Evolutionary conservation across 2,113 vertebrate species (phyloP), one percentile per base, ranked within the genome.

Genomic region (Menura novaehollandiae): DNA sequence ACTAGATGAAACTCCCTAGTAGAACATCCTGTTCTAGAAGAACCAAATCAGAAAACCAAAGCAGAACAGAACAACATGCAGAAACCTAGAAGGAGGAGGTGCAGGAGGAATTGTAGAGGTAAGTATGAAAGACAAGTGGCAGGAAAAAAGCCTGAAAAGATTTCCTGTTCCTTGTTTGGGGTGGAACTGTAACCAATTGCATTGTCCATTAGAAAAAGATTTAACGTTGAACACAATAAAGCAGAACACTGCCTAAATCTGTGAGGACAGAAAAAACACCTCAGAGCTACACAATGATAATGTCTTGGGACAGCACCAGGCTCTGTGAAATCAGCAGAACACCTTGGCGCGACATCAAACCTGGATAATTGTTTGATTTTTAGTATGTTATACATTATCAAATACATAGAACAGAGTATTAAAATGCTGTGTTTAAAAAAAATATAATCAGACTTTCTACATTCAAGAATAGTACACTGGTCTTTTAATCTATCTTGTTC

Each of bases 331-430:
- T 44, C 72, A 66, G 37, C 37, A 66, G 10, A 84, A 58, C 59
- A 76, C 22, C 22, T 46, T 46, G 41, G 17, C 0, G 1, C 88
- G 55, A 76, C 28, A 69, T 14, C 11, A 86, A 69, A 73, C 7
- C 5, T 15, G 13, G 11, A 3, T 72, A 49, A 56, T 39, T 41
- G 18, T 43, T 81, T 72, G 75, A n/a, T 32, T 79, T 62, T 46
- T 73, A 9, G 56, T 72, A 33, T 10, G 19, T 52, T 58, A 44
- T 18, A 52, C 0, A 0, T 41, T 39, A 86, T 56, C 2, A 0
- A 8, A 52, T 24, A 28, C 8, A 76, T 0, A 85, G n/a, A 67
- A 73, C 5, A 55, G n/a, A 68, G 5, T 28, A 26, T 9, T 68
- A 32, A 28, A 91, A 85, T 26, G 26, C 24, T 59, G 21, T 51